phyloP scores from a whole-genome alignment of 2,888 invertebrate species.

The Plagodis dolabraria region DNA sequence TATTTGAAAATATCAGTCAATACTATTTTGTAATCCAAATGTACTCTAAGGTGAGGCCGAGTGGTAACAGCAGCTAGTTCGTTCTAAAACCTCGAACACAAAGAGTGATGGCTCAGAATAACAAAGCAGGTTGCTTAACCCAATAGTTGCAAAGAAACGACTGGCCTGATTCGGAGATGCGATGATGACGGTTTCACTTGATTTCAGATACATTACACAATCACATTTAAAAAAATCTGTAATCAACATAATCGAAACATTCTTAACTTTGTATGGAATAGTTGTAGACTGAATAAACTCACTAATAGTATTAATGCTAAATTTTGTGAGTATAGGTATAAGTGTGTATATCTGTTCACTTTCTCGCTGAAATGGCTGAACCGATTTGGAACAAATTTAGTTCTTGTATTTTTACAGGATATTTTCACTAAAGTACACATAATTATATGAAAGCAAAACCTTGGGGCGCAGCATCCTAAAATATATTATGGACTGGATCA shows the following conservation, averaged over 20 bases:
- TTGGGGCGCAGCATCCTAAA: no score
- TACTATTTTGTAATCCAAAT: background rate
- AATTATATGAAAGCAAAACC: no score
- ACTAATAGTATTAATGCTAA: no score
- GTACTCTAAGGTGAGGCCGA: background rate
- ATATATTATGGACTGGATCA: no score
- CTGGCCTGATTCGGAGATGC: slow-evolving; percentile 63
- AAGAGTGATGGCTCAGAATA: slow-evolving; percentile 51
- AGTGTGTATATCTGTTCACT: no score
- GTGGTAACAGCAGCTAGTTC: background rate
- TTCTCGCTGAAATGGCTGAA: no score
- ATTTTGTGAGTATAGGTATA: no score
- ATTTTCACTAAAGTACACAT: no score
- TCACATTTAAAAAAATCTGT: slow-evolving; percentile 14
- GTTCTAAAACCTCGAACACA: slow-evolving; percentile 19
- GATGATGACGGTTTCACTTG: slow-evolving; percentile 41
- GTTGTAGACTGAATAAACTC: no score
- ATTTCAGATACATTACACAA: slow-evolving; percentile 55
- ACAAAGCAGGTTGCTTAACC: slow-evolving; percentile 62
- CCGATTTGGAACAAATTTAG: no score
- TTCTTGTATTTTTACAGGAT: no score
- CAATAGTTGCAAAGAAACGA: slow-evolving; percentile 53
- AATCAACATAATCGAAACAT: background rate
- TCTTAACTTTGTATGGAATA: no score
- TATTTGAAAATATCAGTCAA: background rate